These are phyloP conservation scores for Papilio machaon DNA, from an alignment of 1,140 invertebrate genomes.

Conservation along the genomic window DNA sequence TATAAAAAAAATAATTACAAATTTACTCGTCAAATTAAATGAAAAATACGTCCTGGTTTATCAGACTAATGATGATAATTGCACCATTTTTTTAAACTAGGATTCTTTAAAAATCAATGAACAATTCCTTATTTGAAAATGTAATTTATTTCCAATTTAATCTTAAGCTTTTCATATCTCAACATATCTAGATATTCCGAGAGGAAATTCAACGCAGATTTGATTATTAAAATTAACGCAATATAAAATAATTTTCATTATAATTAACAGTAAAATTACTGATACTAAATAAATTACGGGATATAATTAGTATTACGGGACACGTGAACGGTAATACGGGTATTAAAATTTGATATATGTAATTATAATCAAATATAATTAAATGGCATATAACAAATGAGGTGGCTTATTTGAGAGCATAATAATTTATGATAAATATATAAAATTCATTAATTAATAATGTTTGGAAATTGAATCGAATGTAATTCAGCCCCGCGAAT, in stretches of 20 bases:
- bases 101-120: too few relatives aligned
- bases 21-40: not conserved
- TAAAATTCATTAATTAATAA: slow-evolving; percentile 14
- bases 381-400: not conserved
- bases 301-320: not conserved
- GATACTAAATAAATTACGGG: not conserved
- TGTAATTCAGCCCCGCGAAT: not conserved
- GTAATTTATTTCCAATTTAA: not conserved
- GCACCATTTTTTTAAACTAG: not conserved
- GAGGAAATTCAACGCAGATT: not conserved
- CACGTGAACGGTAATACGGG: not conserved
- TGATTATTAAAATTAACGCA: too few relatives aligned
- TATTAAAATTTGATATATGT: not conserved
- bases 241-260: not conserved
- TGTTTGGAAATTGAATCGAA: not conserved
- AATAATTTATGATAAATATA: slow-evolving; percentile 16
- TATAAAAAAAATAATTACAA: not conserved
- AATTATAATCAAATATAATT: not conserved
- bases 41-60: not conserved
- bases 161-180: not conserved
- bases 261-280: slow-evolving; percentile 1
- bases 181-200: not conserved
- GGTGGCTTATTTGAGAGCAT: not conserved
- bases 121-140: too few relatives aligned
- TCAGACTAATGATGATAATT: not conserved